Conservation (phyloP, 2,113 vertebrate genomes). For the Taurulus bubalis region DNA sequence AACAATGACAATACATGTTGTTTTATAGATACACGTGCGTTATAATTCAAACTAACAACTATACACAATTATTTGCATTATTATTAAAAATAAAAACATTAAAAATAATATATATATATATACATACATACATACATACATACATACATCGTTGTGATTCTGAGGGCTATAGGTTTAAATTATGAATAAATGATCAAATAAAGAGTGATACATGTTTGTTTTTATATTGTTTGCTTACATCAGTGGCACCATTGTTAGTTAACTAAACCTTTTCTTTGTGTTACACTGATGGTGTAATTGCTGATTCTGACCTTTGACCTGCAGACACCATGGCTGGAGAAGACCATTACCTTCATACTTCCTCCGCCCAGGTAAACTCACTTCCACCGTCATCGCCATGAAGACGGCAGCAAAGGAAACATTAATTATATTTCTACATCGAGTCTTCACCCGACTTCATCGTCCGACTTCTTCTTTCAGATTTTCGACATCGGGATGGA, state of each 20-base stretch:
- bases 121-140: too few species aligned
- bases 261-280: not conserved
- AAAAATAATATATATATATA: not conserved
- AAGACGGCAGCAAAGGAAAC: not conserved
- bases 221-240: not conserved
- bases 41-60: not conserved
- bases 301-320: constrained; percentile 22
- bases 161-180: not conserved
- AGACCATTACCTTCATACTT: constrained; percentile 66
- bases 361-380: constrained; percentile 64
- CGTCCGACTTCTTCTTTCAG: constrained; percentile 30
- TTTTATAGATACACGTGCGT: not conserved
- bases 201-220: not conserved
- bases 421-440: not conserved
- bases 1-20: not conserved
- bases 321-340: constrained; percentile 79
- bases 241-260: not conserved
- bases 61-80: not conserved
- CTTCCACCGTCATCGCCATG: not conserved
- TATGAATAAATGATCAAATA: not conserved
- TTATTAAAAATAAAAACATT: not conserved
- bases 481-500: constrained; percentile 70
- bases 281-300: not conserved
- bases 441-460: not conserved
- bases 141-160: too few species aligned